Evolutionary conservation across 1,140 invertebrate species (phyloP), one percentile per base, ranked within the genome.

Genomic region (Melitaea cinxia): DNA sequence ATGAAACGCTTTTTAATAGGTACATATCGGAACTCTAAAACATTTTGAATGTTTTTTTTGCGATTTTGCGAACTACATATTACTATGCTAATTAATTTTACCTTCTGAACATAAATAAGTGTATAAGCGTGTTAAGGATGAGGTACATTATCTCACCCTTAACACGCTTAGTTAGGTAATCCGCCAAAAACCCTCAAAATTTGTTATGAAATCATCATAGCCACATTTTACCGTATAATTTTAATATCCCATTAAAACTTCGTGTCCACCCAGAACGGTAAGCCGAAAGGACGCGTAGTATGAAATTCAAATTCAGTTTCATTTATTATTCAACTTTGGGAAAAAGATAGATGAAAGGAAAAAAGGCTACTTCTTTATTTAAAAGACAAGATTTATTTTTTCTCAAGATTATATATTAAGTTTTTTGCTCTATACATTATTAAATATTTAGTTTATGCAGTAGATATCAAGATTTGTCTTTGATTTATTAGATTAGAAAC

Each of bases 181-280:
- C 42, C 39, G 26, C n/a, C 24, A 15, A 57, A 19, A 39, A 28
- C 4, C 45, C 53, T 21, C 10, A 28, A 24, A 37, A 60, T 50
- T 60, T 55, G 28, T 39, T 19, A 50, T 12, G 21, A 50, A 57
- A 45, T 62, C 39, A 55, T 64, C 24, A 57, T 49, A 57, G 47
- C 45, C 21, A 57, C 28, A 50, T 45, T 56, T 4, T 39, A 37
- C 24, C 45, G n/a, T 35, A 26, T 63, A 39, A 62, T 62, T 63
- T 63, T 63, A 63, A 63, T 63, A 63, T 55, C 21, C 62, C 54
- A 64, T 56, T 57, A 64, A 57, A 64, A 64, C 45, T 64, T 57
- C 17, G 35, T 15, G 12, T 6, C 12, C 35, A 14, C 19, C 45
- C 5, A 21, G 54, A 45, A 7, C 26, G 50, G 17, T 55, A 35